Evolutionary conservation across 2,888 invertebrate species (phyloP).

Genomic region (Cylindroiulus punctatus): DNA sequence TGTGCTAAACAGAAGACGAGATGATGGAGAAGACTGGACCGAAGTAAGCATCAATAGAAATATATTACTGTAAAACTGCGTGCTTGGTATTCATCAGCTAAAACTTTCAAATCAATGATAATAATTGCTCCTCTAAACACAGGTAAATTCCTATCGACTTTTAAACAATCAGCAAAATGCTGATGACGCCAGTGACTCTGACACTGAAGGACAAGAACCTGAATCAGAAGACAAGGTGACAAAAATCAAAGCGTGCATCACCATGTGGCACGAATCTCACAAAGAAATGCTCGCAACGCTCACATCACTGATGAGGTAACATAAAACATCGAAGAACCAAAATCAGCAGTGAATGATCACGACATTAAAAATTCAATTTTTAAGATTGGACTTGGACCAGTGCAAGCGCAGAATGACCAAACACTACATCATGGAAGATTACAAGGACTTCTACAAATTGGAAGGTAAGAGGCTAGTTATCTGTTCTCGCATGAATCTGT

Average conservation of each 20-base stretch:
- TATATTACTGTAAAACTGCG: too few relatives aligned
- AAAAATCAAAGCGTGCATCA: constrained; percentile 82
- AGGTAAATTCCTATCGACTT: too few relatives aligned
- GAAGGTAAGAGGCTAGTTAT: constrained; percentile 73
- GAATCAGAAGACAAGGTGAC: constrained; percentile 60
- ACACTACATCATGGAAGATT: constrained; percentile 80
- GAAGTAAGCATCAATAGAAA: too few relatives aligned
- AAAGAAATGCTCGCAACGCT: constrained; percentile 92
- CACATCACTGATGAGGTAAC: constrained; percentile 77
- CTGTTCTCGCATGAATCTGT: too few relatives aligned
- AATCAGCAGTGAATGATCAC: too few relatives aligned
- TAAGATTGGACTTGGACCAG: constrained; percentile 87
- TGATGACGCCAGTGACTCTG: too few relatives aligned
- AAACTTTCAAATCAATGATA: too few relatives aligned
- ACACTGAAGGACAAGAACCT: background rate
- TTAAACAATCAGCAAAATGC: too few relatives aligned
- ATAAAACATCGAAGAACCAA: too few relatives aligned
- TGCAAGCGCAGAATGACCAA: constrained; percentile 84
- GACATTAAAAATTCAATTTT: background rate
- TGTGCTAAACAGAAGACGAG: constrained; percentile 60
- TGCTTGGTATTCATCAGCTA: too few relatives aligned
- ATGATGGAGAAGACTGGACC: constrained; percentile 54
- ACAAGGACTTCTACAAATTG: constrained; percentile 88
- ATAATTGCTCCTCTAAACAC: too few relatives aligned
- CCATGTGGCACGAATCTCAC: constrained; percentile 94